Base-by-base conservation (phyloP, 1,140 invertebrate species). In the Drosophila equinoxialis region DNA sequence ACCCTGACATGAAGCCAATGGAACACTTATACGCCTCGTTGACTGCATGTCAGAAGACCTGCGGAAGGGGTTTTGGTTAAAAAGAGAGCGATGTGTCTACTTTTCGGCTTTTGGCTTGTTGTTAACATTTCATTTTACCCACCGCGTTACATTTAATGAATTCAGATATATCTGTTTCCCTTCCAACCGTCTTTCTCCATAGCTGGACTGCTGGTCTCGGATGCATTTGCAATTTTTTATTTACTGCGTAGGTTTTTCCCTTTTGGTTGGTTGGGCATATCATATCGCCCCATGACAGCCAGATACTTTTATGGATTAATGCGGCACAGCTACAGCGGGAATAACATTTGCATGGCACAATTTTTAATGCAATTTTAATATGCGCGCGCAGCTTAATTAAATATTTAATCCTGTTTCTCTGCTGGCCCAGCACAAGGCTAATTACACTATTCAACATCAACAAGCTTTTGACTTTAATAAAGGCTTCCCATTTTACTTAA, bases 301-400 rank as follows among this genome's bases (percentile, higher is more conserved):
- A 61, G 45, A 51, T 51, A 65, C 42, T 74, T 70, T 61, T 67
- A 55, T 61, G 77, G 68, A 77, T 87, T 89, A 87, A 82, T 87
- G 68, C 65, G 41, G 37, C 51, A 64, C 48, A 42, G 55, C 55
- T 41, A 54, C 3, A 37, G 26, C 6, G 63, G 61, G 54, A 66
- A 73, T 57, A 68, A 30, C 26, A 59, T 68, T 81, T 82, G 45
- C 66, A 68, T 81, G 78, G 61, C 73, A 26, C 1, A 26, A 80
- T 70, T 78, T 80, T 81, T 89, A 89, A 87, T 89, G 84, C 84
- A 89, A 84, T 89, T 89, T 89, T 81, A 84, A 89, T 84, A 89
- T 90, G 84, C 84, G 84, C 84, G 84, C 84, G 84, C 84, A 87
- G 80, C 84, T 89, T 84, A 73, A 89, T 89, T 69, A 89, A 89